Evolutionary conservation across 2,113 vertebrate species (phyloP), one percentile per base, ranked within the genome.

Genomic region (Brachypteracias leptosomus): DNA sequence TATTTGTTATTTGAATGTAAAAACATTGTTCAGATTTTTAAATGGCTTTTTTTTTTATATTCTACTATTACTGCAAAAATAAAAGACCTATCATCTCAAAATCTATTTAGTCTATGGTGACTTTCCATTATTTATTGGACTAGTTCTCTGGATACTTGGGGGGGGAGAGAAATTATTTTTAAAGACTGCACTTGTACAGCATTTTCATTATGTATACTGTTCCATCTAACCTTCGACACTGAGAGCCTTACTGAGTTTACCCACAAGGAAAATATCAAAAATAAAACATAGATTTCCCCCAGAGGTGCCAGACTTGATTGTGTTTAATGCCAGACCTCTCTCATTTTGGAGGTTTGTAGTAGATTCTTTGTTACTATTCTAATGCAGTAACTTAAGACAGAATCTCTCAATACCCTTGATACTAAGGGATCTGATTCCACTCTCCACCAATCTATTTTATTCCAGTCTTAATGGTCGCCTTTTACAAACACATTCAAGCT

Each of bases 71-170:
- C 57, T 61, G 76, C 31, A 71, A 83, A 97, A 93, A 88, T 91
- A 92, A 96, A 95, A 96, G 85, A 63, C 75, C 31, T 80, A 82
- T 90, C 47, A 89, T 80, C 85, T 91, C 90, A 74, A 96, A 90
- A 94, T 77, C 88, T 84, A 33, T 84, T 89, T 65, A 90, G 83
- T 73, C 68, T 84, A 49, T 29, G 61, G 76, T 72, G 75, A 92
- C 76, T 65, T 52, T 61, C 21, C 28, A 24, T 62, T 90, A 90
- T 90, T 96, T 95, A 95, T 72, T 84, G 66, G 42, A 49, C 73
- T 75, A 35, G 16, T 62, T 71, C 35, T 59, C 66, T 68, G 63
- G 47, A 71, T 84, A 57, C 16, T 94, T 95, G 42, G 16, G 6
- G 74, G 40, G 42, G 11, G 3, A 24, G 26, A 31, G 46, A 55